Evolutionary conservation across 2,113 vertebrate species (phyloP).

Genomic region (Climacteris rufus): DNA sequence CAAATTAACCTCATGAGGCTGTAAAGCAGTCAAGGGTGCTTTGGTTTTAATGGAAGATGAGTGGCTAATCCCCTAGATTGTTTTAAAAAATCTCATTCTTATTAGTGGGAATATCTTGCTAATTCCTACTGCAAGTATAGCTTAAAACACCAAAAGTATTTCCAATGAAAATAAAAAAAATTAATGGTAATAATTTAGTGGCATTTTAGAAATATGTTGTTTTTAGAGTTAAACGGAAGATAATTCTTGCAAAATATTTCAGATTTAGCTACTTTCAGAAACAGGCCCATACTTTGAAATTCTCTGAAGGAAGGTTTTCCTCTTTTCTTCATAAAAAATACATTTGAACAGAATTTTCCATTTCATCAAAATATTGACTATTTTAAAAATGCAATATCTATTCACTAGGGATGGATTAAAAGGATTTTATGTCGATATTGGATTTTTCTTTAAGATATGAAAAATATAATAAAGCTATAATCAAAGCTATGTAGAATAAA

Average conservation of each 20-base stretch:
- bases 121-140: neutral
- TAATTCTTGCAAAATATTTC: neutral
- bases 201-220: neutral
- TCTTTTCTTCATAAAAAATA: neutral
- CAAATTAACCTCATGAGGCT: neutral
- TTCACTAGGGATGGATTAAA: neutral
- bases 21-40: neutral
- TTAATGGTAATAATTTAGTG: neutral
- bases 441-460: neutral
- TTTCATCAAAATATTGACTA: neutral
- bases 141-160: neutral
- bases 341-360: neutral
- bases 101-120: neutral
- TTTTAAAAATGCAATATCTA: neutral
- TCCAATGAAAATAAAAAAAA: neutral
- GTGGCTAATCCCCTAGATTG: neutral
- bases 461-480: neutral
- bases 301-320: neutral
- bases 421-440: fast-evolving
- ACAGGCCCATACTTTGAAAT: neutral
- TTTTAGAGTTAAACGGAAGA: neutral
- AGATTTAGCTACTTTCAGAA: neutral
- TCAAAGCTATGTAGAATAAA: neutral
- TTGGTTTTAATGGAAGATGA: slow-evolving; percentile 15
- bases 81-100: neutral